A percentile compares a stretch with the other conserved stretches of the same genome.
Conservation (phyloP, 1,140 invertebrate species). For the Polypedilum pembai region DNA sequence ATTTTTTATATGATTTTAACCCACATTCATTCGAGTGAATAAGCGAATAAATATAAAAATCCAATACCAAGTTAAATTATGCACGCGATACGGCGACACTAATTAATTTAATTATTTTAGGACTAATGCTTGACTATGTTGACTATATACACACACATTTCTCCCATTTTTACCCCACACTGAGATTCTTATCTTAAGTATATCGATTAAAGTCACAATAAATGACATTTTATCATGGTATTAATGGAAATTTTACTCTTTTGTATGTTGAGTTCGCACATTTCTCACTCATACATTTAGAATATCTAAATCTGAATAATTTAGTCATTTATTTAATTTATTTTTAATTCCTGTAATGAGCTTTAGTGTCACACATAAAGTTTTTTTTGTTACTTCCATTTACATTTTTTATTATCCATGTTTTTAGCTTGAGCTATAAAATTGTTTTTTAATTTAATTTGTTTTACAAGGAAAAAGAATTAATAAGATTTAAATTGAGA, state of each 20-base stretch:
- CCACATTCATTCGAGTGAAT: not conserved
- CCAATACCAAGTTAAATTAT: constrained; percentile 4
- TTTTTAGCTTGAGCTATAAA: no score
- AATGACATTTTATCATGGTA: constrained; percentile 14
- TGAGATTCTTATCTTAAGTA: constrained; percentile 26
- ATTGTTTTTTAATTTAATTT: no score
- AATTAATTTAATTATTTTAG: constrained; percentile 27
- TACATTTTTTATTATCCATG: no score
- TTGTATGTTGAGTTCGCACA: not conserved
- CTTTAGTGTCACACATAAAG: no score
- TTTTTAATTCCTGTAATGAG: not conserved
- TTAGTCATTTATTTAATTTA: constrained; percentile 4
- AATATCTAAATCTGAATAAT: not conserved
- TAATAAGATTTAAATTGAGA: no score
- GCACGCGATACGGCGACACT: constrained; percentile 27
- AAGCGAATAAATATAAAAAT: constrained; percentile 23
- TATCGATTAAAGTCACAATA: constrained; percentile 24
- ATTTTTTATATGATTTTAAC: not conserved
- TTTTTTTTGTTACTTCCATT: no score
- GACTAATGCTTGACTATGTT: not conserved
- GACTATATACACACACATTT: not conserved
- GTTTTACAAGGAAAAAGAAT: no score
- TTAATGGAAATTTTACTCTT: not conserved
- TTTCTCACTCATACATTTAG: not conserved
- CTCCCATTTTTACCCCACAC: not conserved